Conservation (phyloP, 2,113 vertebrate species). For the Fregetta grallaria region DNA sequence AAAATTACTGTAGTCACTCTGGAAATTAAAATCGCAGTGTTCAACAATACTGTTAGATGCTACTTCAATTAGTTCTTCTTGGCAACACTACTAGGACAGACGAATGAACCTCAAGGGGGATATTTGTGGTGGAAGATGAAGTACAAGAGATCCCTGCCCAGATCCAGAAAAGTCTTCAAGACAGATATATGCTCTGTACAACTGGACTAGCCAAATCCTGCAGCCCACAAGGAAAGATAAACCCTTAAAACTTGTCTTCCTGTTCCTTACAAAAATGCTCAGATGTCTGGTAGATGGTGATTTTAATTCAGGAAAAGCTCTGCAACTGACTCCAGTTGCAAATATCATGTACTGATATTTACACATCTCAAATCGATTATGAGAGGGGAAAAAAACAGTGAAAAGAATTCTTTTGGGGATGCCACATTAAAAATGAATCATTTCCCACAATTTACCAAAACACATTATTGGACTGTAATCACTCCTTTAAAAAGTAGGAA, state of each 20-base stretch:
- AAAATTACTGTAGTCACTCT: constrained; percentile 2
- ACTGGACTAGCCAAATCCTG: neutral
- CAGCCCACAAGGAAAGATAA: neutral
- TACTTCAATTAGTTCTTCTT: constrained; percentile 31
- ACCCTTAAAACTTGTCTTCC: neutral
- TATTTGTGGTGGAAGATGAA: constrained; percentile 41
- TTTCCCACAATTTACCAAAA: neutral
- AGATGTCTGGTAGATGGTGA: neutral
- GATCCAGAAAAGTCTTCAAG: neutral
- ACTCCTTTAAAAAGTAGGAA: neutral
- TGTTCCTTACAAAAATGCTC: neutral
- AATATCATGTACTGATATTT: neutral
- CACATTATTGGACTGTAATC: neutral
- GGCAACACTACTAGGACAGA: neutral
- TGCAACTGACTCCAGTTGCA: neutral
- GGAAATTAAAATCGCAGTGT: constrained; percentile 12
- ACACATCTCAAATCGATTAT: neutral
- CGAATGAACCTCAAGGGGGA: neutral
- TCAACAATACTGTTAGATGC: neutral
- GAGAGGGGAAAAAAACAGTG: neutral
- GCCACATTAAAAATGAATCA: neutral
- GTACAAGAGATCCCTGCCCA: neutral
- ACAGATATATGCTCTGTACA: neutral
- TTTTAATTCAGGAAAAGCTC: neutral
- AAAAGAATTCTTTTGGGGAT: neutral